Conservation (phyloP, 2,888 invertebrate species). For the Hypselothyrea guttata region DNA sequence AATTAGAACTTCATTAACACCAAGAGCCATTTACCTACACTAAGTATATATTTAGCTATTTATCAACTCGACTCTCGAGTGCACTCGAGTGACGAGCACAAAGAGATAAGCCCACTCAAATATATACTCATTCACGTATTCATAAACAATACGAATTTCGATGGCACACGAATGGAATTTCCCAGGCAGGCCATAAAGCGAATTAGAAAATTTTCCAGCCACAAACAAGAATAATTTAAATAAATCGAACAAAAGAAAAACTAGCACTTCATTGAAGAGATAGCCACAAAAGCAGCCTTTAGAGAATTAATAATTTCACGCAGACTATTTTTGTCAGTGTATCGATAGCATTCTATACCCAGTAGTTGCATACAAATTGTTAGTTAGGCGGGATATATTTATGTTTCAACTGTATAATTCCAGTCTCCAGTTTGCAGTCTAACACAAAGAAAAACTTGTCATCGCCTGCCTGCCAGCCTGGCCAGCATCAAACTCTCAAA, state of each 20-base stretch:
- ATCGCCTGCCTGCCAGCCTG: constrained; percentile 1
- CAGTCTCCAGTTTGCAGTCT: neutral
- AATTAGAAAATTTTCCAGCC: constrained; percentile 15
- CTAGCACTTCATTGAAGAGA: too few relatives aligned
- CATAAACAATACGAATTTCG: neutral
- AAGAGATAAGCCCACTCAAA: constrained; percentile 8
- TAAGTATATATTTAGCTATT: constrained; percentile 8
- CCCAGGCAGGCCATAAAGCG: neutral
- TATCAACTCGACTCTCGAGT: constrained; percentile 25
- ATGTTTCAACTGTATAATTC: constrained; percentile 12
- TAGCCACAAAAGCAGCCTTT: too few relatives aligned
- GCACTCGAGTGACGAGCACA: constrained; percentile 5
- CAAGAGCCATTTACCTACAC: constrained; percentile 9
- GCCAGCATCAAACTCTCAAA: constrained; percentile 29
- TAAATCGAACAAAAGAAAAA: too few relatives aligned
- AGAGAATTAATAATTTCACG: too few relatives aligned
- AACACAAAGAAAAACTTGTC: neutral
- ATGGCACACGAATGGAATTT: constrained; percentile 8
- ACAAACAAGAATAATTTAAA: too few relatives aligned
- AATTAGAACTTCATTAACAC: constrained; percentile 36
- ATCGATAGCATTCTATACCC: neutral
- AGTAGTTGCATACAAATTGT: constrained; percentile 13
- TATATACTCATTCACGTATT: neutral
- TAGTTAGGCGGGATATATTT: constrained; percentile 10
- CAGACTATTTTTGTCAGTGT: neutral